Base-by-base conservation (phyloP, 2,113 vertebrate species). In the Brienomyrus brachyistius region DNA sequence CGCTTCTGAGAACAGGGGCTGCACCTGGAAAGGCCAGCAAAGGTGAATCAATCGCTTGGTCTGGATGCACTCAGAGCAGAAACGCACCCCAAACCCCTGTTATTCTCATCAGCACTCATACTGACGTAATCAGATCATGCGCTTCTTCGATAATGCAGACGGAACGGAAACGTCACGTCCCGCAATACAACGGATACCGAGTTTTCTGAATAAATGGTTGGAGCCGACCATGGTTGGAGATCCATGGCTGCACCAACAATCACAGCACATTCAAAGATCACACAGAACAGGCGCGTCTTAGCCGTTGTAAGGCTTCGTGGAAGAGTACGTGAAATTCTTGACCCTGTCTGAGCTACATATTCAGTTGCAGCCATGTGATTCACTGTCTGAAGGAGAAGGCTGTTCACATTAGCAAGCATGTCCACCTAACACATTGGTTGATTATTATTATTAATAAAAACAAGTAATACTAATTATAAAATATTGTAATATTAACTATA, bases 11-110 rank as follows among this genome's bases (percentile, higher is more conserved):
- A 43, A 19, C 3, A 51, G 45, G 48, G 83, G 45, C 45, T 23
- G n/a, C n/a, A 86, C 83, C 83, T 86, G 47, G 83, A 86, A 48
- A 86, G 48, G 83, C 23, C 23, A 86, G 23, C 70, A 80, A 43
- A 86, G 48, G n/a, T 17, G 4, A 51, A 31, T 51, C 45, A 31
- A 47, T 51, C 0, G 45, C 23, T 23, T 48, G 83, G 83, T 31
- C 43, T 50, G 21, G 31, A 80, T 77, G 70, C 15, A 19, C n/a
- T 11, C 23, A n/a, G 4, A 31, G 27, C 27, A 70, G 66, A 13
- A 31, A 23, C 56, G 3, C 56, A 62, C 23, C 27, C 9, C 27
- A 70, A 13, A 70, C 35, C 35, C 35, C 66, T 35, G 17, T 80
- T 43, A 43, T 19, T 43, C 74, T 43, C 74, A 35, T 80, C 13